Percentiles rank a stretch among this genome's conserved stretches.
Evolutionary conservation across 2,113 vertebrate species (phyloP).

Genomic region (Typhlomys cinereus): DNA sequence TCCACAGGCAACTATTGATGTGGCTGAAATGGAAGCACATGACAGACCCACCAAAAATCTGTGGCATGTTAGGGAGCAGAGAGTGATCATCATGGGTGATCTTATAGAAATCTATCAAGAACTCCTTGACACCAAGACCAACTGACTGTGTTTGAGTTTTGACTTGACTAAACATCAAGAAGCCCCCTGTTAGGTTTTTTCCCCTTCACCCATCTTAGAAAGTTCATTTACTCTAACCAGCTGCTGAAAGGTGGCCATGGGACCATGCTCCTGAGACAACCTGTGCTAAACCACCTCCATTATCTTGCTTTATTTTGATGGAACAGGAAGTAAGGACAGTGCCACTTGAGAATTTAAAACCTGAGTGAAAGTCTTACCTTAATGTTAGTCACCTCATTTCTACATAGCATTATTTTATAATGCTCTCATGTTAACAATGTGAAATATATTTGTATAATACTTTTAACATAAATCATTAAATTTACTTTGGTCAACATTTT

Average conservation of each 20-base stretch:
- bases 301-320: not conserved
- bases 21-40: conserved; percentile 37
- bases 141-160: conserved; percentile 59
- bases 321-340: conserved; percentile 8
- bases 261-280: conserved; percentile 23
- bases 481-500: not conserved
- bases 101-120: conserved; percentile 57
- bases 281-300: not conserved
- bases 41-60: not conserved
- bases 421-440: not conserved
- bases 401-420: not conserved
- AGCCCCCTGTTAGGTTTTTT: conserved; percentile 46
- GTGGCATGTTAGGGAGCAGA: not conserved
- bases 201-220: conserved; percentile 50
- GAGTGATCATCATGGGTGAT: not conserved
- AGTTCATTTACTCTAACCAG: conserved; percentile 67
- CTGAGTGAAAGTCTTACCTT: not conserved
- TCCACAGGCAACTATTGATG: not conserved
- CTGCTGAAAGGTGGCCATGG: conserved; percentile 46
- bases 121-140: conserved; percentile 59
- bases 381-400: not conserved
- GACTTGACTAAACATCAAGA: conserved; percentile 69
- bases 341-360: conserved; percentile 3
- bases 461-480: conserved; percentile 28
- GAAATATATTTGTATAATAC: not conserved